Percentiles rank a stretch among this genome's conserved stretches.
These are phyloP conservation scores for Wasmannia auropunctata DNA, from an alignment of 1,140 invertebrate species.

Conservation along the genomic window DNA sequence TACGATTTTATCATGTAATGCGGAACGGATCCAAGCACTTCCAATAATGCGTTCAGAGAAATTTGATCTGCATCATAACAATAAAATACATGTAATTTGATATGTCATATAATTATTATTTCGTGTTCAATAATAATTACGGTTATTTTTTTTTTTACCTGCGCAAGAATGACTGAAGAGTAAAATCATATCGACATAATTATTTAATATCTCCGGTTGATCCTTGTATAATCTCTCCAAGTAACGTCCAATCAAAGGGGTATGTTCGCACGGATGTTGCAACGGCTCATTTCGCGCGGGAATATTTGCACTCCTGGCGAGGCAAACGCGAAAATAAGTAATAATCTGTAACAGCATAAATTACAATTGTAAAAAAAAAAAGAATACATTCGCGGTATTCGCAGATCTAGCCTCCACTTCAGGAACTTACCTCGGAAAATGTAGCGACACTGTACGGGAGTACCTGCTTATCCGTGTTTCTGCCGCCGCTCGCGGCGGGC, in stretches of 20 bases:
- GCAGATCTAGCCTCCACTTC: background rate
- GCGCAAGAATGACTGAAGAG: slow-evolving; percentile 87
- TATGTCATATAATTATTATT: background rate
- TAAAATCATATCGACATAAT: slow-evolving; percentile 89
- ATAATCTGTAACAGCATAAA: slow-evolving; percentile 87
- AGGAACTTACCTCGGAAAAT: slow-evolving; percentile 84
- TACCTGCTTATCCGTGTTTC: slow-evolving; percentile 85
- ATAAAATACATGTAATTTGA: background rate
- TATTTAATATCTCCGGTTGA: slow-evolving; percentile 86
- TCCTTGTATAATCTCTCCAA: slow-evolving; percentile 84
- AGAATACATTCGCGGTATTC: background rate
- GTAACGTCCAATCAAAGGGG: slow-evolving; percentile 87
- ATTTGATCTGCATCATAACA: slow-evolving; percentile 84
- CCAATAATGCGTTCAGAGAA: slow-evolving; percentile 90
- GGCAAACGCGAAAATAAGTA: slow-evolving; percentile 91
- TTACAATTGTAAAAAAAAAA: background rate
- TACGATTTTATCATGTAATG: slow-evolving; percentile 87
- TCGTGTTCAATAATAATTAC: background rate
- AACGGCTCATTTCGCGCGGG: slow-evolving; percentile 80
- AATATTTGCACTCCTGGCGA: slow-evolving; percentile 86
- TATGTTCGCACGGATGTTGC: slow-evolving; percentile 88
- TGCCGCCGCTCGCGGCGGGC: slow-evolving; percentile 84
- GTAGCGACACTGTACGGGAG: slow-evolving; percentile 86
- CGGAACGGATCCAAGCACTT: slow-evolving; percentile 90
- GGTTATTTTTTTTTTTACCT: slow-evolving; percentile 78